Percentiles rank a stretch among this genome's conserved stretches.
Conservation (phyloP, 2,888 invertebrate genomes). For the Phasia obesa region DNA sequence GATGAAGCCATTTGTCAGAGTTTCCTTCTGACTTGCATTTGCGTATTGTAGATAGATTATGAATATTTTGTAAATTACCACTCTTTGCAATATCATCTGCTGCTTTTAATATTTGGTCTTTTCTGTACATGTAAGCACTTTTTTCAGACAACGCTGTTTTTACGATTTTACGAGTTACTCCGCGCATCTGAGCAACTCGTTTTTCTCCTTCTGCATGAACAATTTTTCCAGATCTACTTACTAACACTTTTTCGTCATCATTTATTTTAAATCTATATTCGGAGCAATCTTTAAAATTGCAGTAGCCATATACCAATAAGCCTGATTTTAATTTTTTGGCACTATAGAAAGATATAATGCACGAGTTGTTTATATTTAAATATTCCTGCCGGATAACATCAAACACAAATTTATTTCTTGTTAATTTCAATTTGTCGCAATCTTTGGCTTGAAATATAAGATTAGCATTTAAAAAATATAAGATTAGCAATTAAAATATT, state of each 20-base stretch:
- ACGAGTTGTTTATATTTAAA: conserved; percentile 7
- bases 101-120: conserved; percentile 24
- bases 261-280: conserved; percentile 5
- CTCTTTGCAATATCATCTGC: conserved; percentile 12
- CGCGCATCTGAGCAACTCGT: conserved; percentile 8
- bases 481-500: background rate
- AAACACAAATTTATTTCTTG: background rate
- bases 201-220: conserved; percentile 1
- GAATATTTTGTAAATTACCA: conserved; percentile 10
- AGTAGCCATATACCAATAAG: background rate
- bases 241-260: background rate
- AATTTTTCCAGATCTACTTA: conserved; percentile 1
- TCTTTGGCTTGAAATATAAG: background rate
- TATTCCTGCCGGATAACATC: background rate
- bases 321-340: background rate
- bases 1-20: background rate
- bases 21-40: conserved; percentile 25
- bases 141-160: background rate
- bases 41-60: conserved; percentile 3
- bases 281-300: conserved; percentile 4
- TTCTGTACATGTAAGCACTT: conserved; percentile 28
- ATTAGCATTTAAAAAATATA: background rate
- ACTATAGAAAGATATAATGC: background rate
- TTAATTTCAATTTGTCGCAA: background rate
- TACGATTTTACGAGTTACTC: conserved; percentile 24